Conservation (phyloP, 1,140 invertebrate species). For the Lasaia peninsularis region DNA sequence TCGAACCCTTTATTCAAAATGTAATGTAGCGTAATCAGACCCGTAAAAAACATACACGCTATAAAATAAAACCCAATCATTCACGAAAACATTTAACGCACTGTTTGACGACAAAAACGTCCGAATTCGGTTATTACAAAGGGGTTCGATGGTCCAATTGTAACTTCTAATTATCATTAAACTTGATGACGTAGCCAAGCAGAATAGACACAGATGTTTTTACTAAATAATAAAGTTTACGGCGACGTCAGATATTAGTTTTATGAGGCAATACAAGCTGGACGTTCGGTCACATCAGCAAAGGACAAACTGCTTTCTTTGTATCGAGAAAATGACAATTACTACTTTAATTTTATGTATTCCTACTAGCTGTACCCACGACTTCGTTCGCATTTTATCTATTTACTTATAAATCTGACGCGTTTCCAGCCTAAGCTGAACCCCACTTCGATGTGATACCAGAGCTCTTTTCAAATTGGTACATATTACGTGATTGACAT, state of each 20-base stretch:
- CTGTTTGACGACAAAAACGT: constrained; percentile 38
- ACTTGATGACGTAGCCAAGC: constrained; percentile 34
- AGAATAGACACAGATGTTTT: constrained; percentile 33
- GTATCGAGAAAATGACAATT: neutral
- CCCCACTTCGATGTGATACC: too few relatives aligned
- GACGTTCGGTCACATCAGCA: constrained; percentile 2
- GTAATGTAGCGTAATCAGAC: constrained; percentile 16
- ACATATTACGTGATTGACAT: too few relatives aligned
- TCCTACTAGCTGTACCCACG: neutral
- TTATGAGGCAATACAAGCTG: constrained; percentile 21
- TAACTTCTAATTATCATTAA: constrained; percentile 40
- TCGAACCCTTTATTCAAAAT: constrained; percentile 2
- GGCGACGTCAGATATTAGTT: constrained; percentile 24
- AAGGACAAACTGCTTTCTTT: neutral
- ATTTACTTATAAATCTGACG: too few relatives aligned
- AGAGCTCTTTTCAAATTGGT: too few relatives aligned
- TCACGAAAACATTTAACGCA: constrained; percentile 34
- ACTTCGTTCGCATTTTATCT: too few relatives aligned
- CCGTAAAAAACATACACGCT: constrained; percentile 13
- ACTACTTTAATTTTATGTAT: neutral
- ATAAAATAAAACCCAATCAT: constrained; percentile 44
- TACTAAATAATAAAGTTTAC: constrained; percentile 45
- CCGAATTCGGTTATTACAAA: constrained; percentile 28
- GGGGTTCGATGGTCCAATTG: constrained; percentile 9
- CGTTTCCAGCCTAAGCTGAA: too few relatives aligned